phyloP scores from a whole-genome alignment of 2,113 vertebrate species.

The Morone saxatilis region DNA sequence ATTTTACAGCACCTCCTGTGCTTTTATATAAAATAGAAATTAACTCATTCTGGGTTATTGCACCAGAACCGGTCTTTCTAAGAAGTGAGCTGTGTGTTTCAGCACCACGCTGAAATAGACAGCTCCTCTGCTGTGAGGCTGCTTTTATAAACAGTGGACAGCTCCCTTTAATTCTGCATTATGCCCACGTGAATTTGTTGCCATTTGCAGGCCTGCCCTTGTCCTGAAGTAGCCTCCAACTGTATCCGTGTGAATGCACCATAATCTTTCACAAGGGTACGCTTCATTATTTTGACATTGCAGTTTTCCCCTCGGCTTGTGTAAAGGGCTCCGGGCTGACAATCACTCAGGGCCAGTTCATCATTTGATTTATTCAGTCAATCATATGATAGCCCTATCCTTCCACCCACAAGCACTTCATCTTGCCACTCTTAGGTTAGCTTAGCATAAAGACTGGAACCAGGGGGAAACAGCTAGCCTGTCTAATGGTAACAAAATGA shows the following conservation, averaged over 20 bases:
- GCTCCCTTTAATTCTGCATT: conserved; percentile 36
- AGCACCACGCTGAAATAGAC: conserved; percentile 62
- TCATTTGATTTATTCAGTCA: conserved; percentile 10
- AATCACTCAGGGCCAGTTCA: conserved; percentile 8
- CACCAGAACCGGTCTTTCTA: neutral
- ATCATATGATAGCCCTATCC: neutral
- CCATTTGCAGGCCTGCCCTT: neutral
- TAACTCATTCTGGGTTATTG: neutral
- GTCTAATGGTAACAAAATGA: neutral
- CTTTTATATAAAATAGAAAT: neutral
- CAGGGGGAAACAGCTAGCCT: neutral
- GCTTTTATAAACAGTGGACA: conserved; percentile 27
- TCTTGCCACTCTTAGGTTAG: neutral
- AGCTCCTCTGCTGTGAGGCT: conserved; percentile 36
- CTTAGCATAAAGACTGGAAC: neutral
- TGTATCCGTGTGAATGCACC: conserved; percentile 21
- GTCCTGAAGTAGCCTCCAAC: neutral
- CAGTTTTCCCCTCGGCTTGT: conserved; percentile 2
- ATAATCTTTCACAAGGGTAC: neutral
- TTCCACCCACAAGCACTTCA: neutral
- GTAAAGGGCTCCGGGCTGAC: neutral
- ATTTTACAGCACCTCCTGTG: neutral
- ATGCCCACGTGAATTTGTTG: neutral
- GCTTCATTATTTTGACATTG: conserved; percentile 52
- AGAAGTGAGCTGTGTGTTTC: conserved; percentile 31